Evolutionary conservation across 2,888 invertebrate species (phyloP), one percentile per base, ranked within the genome.

Genomic region (Orthosia incerta): DNA sequence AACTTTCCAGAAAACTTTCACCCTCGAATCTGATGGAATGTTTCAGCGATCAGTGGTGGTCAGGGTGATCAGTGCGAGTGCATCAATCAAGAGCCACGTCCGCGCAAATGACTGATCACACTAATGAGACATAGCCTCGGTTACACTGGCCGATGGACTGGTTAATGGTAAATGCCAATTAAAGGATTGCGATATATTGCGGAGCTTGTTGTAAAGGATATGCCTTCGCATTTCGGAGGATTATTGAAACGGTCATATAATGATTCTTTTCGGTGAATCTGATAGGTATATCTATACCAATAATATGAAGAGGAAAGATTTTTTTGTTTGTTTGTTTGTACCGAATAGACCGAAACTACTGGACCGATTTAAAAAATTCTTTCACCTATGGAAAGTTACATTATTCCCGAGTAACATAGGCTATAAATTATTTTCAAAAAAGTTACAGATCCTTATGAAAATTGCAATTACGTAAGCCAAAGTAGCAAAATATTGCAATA

Each of bases 21-120:
- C 2, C 23, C 16, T 16, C 9, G 1, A 61, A 57, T 56, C 23
- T 79, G 61, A 74, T 59, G 55, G 26, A 66, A 80, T 66, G 15
- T 65, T 23, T 18, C 26, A 20, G 18, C 48, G 59, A 79, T 67
- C 75, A 60, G 64, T 0, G 3, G 26, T 16, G 53, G 12, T 66
- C 51, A n/a, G 31, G 31, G 18, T 55, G 57, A 50, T 50, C 65
- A 57, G 16, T 45, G 5, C 4, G 20, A 69, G 57, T 68, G 73
- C 77, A 69, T 77, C 69, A 69, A 80, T 80, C 82, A 66, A 62
- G 55, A 3, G 26, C 12, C 62, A 65, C 59, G 63, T 73, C 69
- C 3, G 26, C 23, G 13, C 23, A 55, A 55, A 81, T 81, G 82
- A 86, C 83, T 79, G 83, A 83, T 84, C 70, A 69, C 71, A 39